Percentiles rank a stretch among this genome's conserved stretches.
Evolutionary conservation across 2,113 vertebrate species (phyloP).

Genomic region (Motacilla tschutschensis): DNA sequence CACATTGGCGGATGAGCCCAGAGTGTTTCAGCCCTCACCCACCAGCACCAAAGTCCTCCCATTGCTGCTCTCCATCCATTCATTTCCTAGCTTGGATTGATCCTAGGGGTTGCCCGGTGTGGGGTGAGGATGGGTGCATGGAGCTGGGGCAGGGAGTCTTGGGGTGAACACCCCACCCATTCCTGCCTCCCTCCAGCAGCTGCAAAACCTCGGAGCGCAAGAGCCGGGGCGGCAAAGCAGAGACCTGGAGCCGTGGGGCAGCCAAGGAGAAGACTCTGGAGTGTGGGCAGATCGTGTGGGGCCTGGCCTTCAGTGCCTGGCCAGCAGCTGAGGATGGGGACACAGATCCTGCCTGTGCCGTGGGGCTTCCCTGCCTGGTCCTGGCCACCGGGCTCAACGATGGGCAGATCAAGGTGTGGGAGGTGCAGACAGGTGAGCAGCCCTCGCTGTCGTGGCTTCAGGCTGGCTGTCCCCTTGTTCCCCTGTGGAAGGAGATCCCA

Average conservation of each 20-base stretch:
- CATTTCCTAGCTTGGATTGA: neutral
- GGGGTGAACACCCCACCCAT: neutral
- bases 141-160: fast-evolving
- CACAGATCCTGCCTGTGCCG: neutral
- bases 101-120: no score
- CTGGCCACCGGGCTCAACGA: slow-evolving; percentile 28
- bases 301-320: slow-evolving; percentile 39
- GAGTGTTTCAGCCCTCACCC: neutral
- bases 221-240: neutral
- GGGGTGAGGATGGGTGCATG: neutral
- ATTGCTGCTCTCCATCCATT: neutral
- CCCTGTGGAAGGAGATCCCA: neutral
- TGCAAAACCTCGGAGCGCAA: neutral
- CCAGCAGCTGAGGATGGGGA: neutral
- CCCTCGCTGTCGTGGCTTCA: fast-evolving
- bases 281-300: slow-evolving; percentile 45
- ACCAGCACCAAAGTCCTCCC: neutral
- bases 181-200: neutral
- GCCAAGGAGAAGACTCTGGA: slow-evolving; percentile 48
- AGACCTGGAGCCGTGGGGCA: neutral
- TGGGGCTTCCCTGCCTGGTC: slow-evolving; percentile 15
- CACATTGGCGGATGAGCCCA: fast-evolving
- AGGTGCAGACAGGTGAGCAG: slow-evolving; percentile 42
- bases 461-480: neutral
- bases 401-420: slow-evolving; percentile 41